Evolutionary conservation across 1,140 invertebrate species (phyloP), one percentile per base, ranked within the genome.

Genomic region (Idris sp.): DNA sequence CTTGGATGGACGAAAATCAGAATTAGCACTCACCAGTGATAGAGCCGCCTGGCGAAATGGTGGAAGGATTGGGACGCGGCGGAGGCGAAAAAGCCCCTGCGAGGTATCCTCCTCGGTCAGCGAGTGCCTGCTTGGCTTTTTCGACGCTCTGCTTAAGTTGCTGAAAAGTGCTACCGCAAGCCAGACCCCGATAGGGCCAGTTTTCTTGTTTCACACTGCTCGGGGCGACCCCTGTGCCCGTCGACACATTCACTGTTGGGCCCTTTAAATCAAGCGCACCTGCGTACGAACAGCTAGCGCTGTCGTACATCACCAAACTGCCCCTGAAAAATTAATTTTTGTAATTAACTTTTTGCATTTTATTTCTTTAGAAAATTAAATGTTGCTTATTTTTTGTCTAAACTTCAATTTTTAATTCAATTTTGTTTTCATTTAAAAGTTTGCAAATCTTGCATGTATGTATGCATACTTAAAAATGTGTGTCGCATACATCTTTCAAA

Each of bases 121-220:
- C 89, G n/a, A 95, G 86, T 0, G 93, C 94, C 4, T 94, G 94
- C 81, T 96, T 96, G 7, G 94, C 94, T 83, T 95, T 95, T 81
- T 95, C 94, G 15, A 95, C 94, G 76, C 93, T 95, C 79, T 96
- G 94, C 77, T 95, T 96, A 11, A 95, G 88, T 81, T 95, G 94
- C 81, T 95, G 94, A 87, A 95, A 95, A 8, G 94, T 95, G 62
- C 90, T 58, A 88, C 88, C 53, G 84, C 88, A 80, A 36, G 81
- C 79, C 4, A 87, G 79, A 74, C 86, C 81, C 13, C 87, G 78
- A 36, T 87, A 86, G n/a, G 84, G 82, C 81, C 89, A 88, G 38
- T 89, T 89, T 67, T 90, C 89, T 36, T 88, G 87, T 65, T 90
- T 90, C 28, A 90, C 88, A 22, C 80, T 80, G 38, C 82, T 72